These are phyloP conservation scores for Threskiornis aethiopicus DNA, from an alignment of 2,797 vertebrate species.

Conservation along the genomic window DNA sequence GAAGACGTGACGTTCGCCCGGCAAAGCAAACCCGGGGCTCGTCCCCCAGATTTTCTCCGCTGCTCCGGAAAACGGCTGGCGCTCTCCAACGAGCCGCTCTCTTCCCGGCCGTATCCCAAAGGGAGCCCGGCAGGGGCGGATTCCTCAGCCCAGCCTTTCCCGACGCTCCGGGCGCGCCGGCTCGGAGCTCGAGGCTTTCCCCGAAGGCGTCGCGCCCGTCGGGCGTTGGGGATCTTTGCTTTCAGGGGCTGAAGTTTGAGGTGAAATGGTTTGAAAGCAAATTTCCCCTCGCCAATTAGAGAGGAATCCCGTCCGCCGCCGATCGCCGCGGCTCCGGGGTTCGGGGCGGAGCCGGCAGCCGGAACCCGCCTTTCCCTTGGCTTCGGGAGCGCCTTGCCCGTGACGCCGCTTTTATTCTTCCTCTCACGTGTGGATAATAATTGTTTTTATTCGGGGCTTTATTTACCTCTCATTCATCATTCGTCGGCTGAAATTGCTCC, in stretches of 20 bases:
- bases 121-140: background rate
- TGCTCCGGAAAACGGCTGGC: background rate
- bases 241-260: background rate
- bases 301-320: background rate
- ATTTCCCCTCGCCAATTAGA: background rate
- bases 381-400: fast-evolving
- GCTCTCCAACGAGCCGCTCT: fast-evolving
- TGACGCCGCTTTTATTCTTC: background rate
- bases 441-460: background rate
- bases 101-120: background rate
- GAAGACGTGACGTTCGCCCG: fast-evolving
- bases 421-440: background rate
- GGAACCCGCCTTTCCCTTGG: background rate
- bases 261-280: no score
- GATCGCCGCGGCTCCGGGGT: fast-evolving
- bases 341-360: background rate
- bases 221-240: background rate
- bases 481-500: background rate
- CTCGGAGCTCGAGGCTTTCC: background rate
- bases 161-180: fast-evolving
- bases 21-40: background rate
- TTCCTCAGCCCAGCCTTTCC: background rate
- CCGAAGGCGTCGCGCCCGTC: fast-evolving
- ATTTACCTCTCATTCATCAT: background rate
- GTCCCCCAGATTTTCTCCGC: background rate